Conservation (phyloP, 2,888 invertebrate species). For the Agrotis exclamationis region DNA sequence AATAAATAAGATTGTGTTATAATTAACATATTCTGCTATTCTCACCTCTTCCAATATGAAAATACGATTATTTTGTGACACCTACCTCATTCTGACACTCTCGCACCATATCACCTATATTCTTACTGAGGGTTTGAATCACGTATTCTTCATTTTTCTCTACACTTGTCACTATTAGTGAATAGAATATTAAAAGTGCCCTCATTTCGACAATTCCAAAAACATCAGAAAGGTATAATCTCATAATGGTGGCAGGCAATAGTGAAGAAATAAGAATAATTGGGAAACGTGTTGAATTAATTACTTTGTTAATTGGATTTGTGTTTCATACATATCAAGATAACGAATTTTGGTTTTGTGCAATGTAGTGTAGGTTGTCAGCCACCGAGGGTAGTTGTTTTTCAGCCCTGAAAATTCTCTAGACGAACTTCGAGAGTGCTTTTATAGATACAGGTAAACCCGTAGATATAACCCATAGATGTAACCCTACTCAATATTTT, state of each 20-base stretch:
- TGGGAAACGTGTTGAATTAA: constrained; percentile 33
- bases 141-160: constrained; percentile 26
- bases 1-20: too few species aligned
- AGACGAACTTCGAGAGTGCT: too few species aligned
- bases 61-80: neutral
- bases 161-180: constrained; percentile 10
- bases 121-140: constrained; percentile 27
- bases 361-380: neutral
- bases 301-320: constrained; percentile 48
- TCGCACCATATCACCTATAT: constrained; percentile 38
- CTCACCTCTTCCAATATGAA: too few species aligned
- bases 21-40: neutral
- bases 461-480: too few species aligned
- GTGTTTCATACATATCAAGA: constrained; percentile 19
- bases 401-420: neutral
- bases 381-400: neutral
- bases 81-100: constrained; percentile 53
- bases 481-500: neutral
- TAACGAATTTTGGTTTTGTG: constrained; percentile 1
- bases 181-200: constrained; percentile 15
- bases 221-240: neutral
- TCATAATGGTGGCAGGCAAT: neutral
- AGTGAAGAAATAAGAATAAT: constrained; percentile 30
- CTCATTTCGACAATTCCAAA: constrained; percentile 6
- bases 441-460: too few species aligned